Evolutionary conservation across 92 coral and sea anemone species (phyloP).

Genomic region (Palythoa heliodiscus): DNA sequence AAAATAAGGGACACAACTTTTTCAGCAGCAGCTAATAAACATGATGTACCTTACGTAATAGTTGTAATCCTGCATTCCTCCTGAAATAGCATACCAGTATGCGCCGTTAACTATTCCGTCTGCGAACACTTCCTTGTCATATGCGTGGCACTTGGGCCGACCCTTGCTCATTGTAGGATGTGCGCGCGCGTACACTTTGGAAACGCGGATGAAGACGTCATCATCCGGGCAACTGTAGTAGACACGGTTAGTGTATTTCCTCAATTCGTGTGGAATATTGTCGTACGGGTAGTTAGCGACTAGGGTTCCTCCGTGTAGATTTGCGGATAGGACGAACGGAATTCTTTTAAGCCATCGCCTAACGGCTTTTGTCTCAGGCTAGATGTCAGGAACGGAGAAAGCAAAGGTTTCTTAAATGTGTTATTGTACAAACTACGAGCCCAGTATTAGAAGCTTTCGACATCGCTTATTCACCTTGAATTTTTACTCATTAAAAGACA

Average conservation of each 20-base stretch:
- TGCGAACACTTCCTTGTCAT: conserved; percentile 55
- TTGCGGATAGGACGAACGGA: conserved; percentile 94
- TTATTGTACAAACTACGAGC: background rate
- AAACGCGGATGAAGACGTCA: conserved; percentile 82
- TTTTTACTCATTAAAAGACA: too few species aligned
- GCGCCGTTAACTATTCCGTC: conserved; percentile 98
- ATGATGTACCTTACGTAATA: conserved; percentile 81
- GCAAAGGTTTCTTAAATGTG: background rate
- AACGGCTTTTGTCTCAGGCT: conserved; percentile 82
- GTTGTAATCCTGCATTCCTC: conserved; percentile 99
- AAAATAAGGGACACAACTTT: background rate
- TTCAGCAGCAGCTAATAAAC: background rate
- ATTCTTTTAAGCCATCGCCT: conserved; percentile 86
- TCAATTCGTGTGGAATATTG: conserved; percentile 76
- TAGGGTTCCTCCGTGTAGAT: conserved; percentile 91
- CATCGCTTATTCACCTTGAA: too few species aligned
- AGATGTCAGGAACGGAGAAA: conserved; percentile 25
- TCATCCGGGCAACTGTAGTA: conserved; percentile 97
- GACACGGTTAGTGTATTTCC: conserved; percentile 52
- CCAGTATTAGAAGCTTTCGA: background rate
- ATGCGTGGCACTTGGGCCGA: conserved; percentile 65
- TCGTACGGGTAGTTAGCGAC: conserved; percentile 97
- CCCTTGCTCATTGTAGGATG: conserved; percentile 95
- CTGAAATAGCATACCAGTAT: conserved; percentile 92
- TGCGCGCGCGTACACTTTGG: conserved; percentile 76